Percentiles rank a stretch among this genome's conserved stretches.
Evolutionary conservation across 1,140 invertebrate species (phyloP).

Genomic region (Agraylea sexmaculata): DNA sequence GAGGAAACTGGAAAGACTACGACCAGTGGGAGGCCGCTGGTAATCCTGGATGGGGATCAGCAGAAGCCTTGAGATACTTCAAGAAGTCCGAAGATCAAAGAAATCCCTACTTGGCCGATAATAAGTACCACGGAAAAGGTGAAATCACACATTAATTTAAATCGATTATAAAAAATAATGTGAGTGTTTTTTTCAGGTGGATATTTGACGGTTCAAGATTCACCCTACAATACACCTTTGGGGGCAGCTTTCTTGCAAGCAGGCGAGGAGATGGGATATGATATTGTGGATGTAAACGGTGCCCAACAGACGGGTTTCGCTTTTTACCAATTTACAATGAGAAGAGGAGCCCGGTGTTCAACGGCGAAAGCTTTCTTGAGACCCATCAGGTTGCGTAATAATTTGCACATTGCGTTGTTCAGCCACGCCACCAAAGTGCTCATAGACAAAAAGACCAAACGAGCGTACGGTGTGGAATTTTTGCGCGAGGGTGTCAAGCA

Average conservation of each 20-base stretch:
- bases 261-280: slow-evolving; percentile 82
- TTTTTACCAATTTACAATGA: slow-evolving; percentile 72
- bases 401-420: slow-evolving; percentile 63
- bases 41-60: slow-evolving; percentile 80
- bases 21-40: slow-evolving; percentile 83
- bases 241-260: slow-evolving; percentile 77
- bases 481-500: slow-evolving; percentile 52
- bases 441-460: slow-evolving; percentile 55
- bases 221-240: slow-evolving; percentile 68
- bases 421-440: slow-evolving; percentile 65
- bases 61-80: slow-evolving; percentile 79
- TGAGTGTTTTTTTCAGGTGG: slow-evolving; percentile 47
- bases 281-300: slow-evolving; percentile 65
- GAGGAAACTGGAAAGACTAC: slow-evolving; percentile 81
- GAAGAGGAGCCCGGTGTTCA: slow-evolving; percentile 63
- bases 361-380: slow-evolving; percentile 69
- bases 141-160: slow-evolving; percentile 15
- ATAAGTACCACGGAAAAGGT: slow-evolving; percentile 58
- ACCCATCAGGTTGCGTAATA: slow-evolving; percentile 56
- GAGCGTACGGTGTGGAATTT: slow-evolving; percentile 68
- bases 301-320: slow-evolving; percentile 70
- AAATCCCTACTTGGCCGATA: slow-evolving; percentile 68
- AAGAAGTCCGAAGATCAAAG: slow-evolving; percentile 74
- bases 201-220: slow-evolving; percentile 67
- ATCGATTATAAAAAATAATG: neutral